phyloP scores from a whole-genome alignment of 2,797 vertebrate species.

The Euthynnus affinis region DNA sequence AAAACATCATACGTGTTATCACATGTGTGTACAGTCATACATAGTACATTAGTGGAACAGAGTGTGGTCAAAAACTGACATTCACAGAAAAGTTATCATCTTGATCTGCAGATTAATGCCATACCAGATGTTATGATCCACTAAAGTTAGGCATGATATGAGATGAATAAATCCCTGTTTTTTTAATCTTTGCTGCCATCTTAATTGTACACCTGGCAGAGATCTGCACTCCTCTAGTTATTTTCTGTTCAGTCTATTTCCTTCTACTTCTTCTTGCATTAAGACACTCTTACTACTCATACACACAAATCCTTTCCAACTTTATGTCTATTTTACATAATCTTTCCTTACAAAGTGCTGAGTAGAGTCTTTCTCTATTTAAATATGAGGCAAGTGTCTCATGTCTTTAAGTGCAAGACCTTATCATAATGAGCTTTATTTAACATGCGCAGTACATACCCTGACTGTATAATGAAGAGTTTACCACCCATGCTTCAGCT shows the following conservation, averaged over 20 bases:
- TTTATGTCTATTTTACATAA: not conserved
- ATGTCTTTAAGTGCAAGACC: not conserved
- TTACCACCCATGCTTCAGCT: conserved; percentile 7
- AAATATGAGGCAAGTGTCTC: not conserved
- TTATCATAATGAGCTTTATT: conserved; percentile 1
- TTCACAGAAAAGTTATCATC: too few species aligned
- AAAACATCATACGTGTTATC: too few species aligned
- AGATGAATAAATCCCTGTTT: too few species aligned
- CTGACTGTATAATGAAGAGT: conserved; percentile 17
- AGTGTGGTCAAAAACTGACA: too few species aligned
- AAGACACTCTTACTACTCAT: not conserved
- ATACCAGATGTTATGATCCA: too few species aligned
- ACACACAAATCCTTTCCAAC: not conserved
- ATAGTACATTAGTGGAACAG: too few species aligned
- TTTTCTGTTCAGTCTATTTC: conserved; percentile 40
- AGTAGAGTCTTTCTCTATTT: not conserved
- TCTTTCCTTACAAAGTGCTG: not conserved
- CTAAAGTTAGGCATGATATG: too few species aligned
- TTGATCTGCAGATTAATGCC: too few species aligned
- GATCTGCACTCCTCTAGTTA: not conserved
- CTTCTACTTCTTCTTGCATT: not conserved
- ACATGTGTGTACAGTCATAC: too few species aligned
- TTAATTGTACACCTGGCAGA: too few species aligned
- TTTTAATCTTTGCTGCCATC: too few species aligned
- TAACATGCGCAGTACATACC: not conserved